Base-by-base conservation (phyloP, 2,113 vertebrate species). In the Rutilus rutilus region DNA sequence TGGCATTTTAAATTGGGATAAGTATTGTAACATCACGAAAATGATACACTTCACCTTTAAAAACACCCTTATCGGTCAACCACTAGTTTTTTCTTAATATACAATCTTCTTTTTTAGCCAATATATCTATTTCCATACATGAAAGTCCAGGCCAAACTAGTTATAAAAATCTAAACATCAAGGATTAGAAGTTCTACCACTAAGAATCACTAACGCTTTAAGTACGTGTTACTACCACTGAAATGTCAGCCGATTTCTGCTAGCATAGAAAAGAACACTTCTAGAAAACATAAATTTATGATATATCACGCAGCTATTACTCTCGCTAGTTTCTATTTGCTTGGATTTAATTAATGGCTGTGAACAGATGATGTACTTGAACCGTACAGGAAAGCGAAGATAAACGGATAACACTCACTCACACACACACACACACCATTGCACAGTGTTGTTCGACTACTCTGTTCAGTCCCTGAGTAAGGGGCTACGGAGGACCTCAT, bases 371-470 rank as follows among this genome's bases (percentile, higher is more conserved):
- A 1, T 62, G 19, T 60, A 19, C 52, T 67, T 64, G 36, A 54
- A 42, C 11, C 1, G 14, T 47, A 39, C 57, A 45, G 67, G 39
- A 83, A 78, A 27, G 50, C 9, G 36, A 84, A 73, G 85, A 78
- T 85, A 64, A 83, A 65, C 74, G 67, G 30, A 54, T 80, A 78
- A 50, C 45, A 33, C 62, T 73, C 83, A 86, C 71, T 77, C 21
- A 83, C 17, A 87, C 39, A 39, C n/a, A 86, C 87, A 86, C 88
- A 86, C 87, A 90, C 88, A 86, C 74, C 91, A 90, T 86, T 85
- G 89, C 94, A 92, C 93, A 95, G 93, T 95, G 94, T 94, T 93
- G 92, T 90, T 86, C 86, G 93, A 95, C 94, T 94, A 94, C 92
- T 92, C 93, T 94, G 93, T 92, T 92, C 91, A 92, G 71, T 92